Conservation (phyloP, 2,888 invertebrate genomes). For the Pimpla rufipes region DNA sequence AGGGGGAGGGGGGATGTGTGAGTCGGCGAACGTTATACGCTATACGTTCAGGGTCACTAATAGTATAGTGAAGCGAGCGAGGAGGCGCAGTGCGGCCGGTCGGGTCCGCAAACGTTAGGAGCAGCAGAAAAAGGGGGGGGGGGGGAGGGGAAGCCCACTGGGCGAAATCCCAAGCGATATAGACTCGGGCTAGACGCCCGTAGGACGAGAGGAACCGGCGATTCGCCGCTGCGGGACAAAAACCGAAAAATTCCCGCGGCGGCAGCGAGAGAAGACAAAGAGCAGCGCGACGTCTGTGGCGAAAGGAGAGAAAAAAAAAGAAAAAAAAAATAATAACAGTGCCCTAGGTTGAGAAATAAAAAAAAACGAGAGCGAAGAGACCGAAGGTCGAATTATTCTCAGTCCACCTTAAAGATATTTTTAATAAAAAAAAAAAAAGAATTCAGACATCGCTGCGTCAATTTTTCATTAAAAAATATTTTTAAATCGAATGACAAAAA, state of each 20-base stretch:
- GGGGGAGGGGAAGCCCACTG: not conserved
- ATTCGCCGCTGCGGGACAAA: too few species aligned
- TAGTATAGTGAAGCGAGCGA: slow-evolving; percentile 22
- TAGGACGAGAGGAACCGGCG: not conserved
- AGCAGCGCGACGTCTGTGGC: not conserved
- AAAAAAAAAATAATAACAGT: slow-evolving; percentile 59
- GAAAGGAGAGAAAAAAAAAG: not conserved
- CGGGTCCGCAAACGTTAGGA: slow-evolving; percentile 40
- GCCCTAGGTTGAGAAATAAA: slow-evolving; percentile 62
- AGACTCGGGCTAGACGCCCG: slow-evolving; percentile 11
- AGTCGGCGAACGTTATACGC: slow-evolving; percentile 6
- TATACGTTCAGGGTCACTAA: slow-evolving; percentile 35
- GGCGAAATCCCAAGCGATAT: slow-evolving; percentile 7
- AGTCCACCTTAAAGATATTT: too few species aligned
- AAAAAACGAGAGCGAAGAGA: too few species aligned
- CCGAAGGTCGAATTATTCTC: slow-evolving; percentile 57
- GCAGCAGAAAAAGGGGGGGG: slow-evolving; percentile 5
- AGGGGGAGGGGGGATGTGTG: not conserved
- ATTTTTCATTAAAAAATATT: too few species aligned
- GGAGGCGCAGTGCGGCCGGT: not conserved
- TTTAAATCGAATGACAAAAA: too few species aligned
- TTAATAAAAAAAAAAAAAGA: too few species aligned
- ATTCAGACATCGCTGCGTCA: too few species aligned
- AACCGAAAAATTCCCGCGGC: too few species aligned
- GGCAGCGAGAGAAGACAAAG: not conserved